Evolutionary conservation across 2,113 vertebrate species (phyloP), one percentile per base, ranked within the genome.

Genomic region (Pimephales promelas): DNA sequence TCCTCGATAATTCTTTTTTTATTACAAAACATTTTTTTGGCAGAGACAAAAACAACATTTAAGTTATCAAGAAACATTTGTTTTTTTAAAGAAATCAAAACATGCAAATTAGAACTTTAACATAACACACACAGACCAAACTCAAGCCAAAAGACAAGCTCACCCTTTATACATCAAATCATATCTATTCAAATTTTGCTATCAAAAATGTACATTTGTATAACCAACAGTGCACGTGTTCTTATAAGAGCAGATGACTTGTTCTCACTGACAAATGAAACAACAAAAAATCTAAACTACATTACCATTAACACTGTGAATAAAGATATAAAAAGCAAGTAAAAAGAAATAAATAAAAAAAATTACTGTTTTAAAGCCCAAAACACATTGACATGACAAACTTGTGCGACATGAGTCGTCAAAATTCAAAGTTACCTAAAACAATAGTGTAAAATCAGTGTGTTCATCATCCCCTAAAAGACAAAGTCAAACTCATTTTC

Each of bases 321-420:
- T 52, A 82, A 20, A 80, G 72, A 84, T 81, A 79, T 66, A 84
- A 85, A 90, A 86, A 91, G 90, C 83, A 86, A 87, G 90, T 86
- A 74, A 88, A 88, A 89, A 80, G 77, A 90, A 94, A 94, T 93
- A 94, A 94, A 94, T 94, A 93, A 85, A 82, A 54, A 88, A 84
- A 84, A 91, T 81, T 89, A 90, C 87, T 34, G 78, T 66, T 90
- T 92, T 93, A 92, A 93, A 93, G 92, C 92, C 90, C 89, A 92
- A 92, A 93, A 79, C 54, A 79, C 61, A 59, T 24, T 91, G 88
- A 89, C 83, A 89, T 88, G 89, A 89, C 90, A 87, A 87, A 84
- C 36, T 78, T 89, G 89, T 91, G 90, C 88, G 88, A 92, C 88
- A 88, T 77, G 66, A 70, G 80, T 66, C 90, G 90, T 87, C 64